Base-by-base conservation (phyloP, 2,888 invertebrate species). In the Phyllotreta cruciferae region DNA sequence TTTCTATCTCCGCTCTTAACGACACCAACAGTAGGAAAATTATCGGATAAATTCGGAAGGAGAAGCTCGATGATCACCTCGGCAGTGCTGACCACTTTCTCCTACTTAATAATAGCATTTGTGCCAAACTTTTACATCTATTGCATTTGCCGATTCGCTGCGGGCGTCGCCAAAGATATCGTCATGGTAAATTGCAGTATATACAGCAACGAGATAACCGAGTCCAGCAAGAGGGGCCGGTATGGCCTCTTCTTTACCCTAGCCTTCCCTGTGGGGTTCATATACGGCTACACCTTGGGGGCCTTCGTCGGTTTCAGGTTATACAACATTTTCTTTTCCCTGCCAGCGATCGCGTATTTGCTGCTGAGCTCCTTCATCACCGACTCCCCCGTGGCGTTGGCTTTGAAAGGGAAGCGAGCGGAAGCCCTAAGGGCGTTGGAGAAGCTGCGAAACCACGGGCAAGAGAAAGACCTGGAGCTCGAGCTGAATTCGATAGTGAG, bases 21-120 rank as follows among this genome's bases (percentile, higher is more conserved):
- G 13, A n/a, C 41, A 10, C 14, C 13, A 4, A 1, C 37, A 9
- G 39, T 56, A 34, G 56, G 44, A 36, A 44, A 44, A 11, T 3
- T 56, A 35, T 44, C 56, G 6, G 56, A 56, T 36, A 4, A n/a
- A 35, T 13, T 56, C 10, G 56, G 56, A 10, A 56, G 56, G 10
- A 56, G 10, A 35, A 56, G 9, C n/a, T 44, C 45, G 36, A 36
- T 56, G 13, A 13, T 13, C 10, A n/a, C 14, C 11, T 14, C 44
- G n/a, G 3, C 45, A 1, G 11, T n/a, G 1, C 6, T 34, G n/a
- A 13, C 11, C 0, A 13, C 24, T 35, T 56, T 14, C 0, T 42
- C 45, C 1, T 24, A 24, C 4, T 6, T 9, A 3, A 36, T 7
- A 11, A 44, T 56, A 6, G 56, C 56, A 1, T 56, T 56, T 7